Evolutionary conservation across 2,888 invertebrate genomes (phyloP).

Genomic region (Ferrisia virgata): DNA sequence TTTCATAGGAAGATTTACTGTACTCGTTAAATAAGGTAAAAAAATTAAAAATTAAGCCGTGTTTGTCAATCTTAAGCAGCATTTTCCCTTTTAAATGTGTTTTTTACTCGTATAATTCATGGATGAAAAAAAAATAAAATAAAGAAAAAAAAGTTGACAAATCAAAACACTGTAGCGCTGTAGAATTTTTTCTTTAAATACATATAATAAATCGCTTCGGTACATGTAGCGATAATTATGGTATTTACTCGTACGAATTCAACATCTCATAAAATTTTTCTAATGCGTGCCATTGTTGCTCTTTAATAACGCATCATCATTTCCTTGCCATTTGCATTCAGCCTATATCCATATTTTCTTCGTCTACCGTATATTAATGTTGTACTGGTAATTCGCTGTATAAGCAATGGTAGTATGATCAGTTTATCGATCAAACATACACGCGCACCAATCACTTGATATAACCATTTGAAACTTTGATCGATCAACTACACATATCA

Average conservation of each 20-base stretch:
- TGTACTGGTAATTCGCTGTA: neutral
- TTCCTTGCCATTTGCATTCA: neutral
- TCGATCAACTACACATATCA: constrained; percentile 13
- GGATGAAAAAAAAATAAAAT: neutral
- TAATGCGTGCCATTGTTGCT: neutral
- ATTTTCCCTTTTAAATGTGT: constrained; percentile 21
- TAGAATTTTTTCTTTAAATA: constrained; percentile 11
- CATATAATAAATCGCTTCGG: constrained; percentile 15
- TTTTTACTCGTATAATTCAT: neutral
- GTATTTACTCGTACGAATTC: neutral
- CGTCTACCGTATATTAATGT: constrained; percentile 2
- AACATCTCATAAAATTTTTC: neutral
- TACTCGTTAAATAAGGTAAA: constrained; percentile 74
- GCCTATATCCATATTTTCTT: neutral
- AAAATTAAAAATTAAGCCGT: constrained; percentile 24
- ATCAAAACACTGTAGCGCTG: constrained; percentile 30
- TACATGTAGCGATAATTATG: neutral
- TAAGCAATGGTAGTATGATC: neutral
- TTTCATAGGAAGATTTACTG: constrained; percentile 69
- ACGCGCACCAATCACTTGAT: neutral
- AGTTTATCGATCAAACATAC: neutral
- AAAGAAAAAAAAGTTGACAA: neutral
- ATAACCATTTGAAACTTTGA: neutral
- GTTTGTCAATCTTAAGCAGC: constrained; percentile 22
- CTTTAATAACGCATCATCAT: neutral